Evolutionary conservation across 2,888 invertebrate species (phyloP).

Genomic region (Prenolepis imparis): DNA sequence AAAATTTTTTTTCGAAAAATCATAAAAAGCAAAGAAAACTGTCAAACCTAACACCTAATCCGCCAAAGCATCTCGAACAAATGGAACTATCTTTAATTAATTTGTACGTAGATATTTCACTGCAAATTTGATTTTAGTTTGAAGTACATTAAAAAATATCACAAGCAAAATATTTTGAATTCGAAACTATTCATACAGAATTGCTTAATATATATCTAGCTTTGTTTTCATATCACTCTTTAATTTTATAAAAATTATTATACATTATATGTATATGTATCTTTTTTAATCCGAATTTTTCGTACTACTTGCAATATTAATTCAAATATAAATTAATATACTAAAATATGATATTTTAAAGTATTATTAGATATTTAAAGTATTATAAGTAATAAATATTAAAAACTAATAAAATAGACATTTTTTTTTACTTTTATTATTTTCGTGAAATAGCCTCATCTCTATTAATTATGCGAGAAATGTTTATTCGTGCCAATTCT

Average conservation of each 20-base stretch:
- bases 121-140: not conserved
- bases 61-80: not conserved
- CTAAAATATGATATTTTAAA: not conserved
- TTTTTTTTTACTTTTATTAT: not conserved
- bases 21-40: not conserved
- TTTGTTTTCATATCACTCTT: not conserved
- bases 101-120: not conserved
- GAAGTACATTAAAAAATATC: not conserved
- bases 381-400: too few relatives aligned
- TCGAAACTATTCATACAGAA: not conserved
- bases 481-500: not conserved
- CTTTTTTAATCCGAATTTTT: not conserved
- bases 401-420: not conserved
- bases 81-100: not conserved
- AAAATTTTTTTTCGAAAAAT: not conserved
- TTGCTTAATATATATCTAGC: not conserved
- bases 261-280: not conserved
- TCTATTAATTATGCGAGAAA: conserved; percentile 19
- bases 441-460: not conserved
- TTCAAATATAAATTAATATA: conserved; percentile 3
- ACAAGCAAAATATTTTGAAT: not conserved
- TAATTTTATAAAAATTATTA: not conserved
- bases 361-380: too few relatives aligned
- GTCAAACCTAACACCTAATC: not conserved
- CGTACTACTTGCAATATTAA: not conserved